Evolutionary conservation across 2,113 vertebrate genomes (phyloP), one percentile per base, ranked within the genome.

Genomic region (Agapornis roseicollis): DNA sequence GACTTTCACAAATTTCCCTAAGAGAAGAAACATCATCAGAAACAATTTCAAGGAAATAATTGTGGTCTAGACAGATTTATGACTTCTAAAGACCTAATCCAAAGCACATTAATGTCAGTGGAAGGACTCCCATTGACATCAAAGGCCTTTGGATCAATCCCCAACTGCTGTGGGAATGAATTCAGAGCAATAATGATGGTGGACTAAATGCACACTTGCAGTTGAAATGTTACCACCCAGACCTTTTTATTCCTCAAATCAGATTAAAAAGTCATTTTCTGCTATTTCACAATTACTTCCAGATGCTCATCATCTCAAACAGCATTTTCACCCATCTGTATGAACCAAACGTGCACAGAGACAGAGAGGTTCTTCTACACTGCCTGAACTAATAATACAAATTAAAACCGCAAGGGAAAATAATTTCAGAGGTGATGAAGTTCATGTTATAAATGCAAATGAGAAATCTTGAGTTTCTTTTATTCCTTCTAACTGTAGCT

Each of bases 211-310:
- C 61, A 95, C 76, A 72, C 92, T 96, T 81, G 80, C 71, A 95
- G 64, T 41, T 71, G 92, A 90, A 81, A 82, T 80, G 77, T 90
- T 91, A 95, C 89, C 88, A 82, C 64, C 95, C 85, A 94, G 96
- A 96, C 76, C 91, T 97, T 84, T 93, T 91, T 82, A 92, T 92
- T 96, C 89, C 88, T 93, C 88, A 94, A 96, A 97, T 94, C 88
- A 97, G 95, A 96, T 93, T 97, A 96, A 96, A 92, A 95, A 93
- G 88, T 96, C 11, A 94, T 96, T 97, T 96, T 95, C 69, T 93
- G 65, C 94, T 71, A 71, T 95, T 95, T 94, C 94, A 96, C 73
- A 92, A 95, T 97, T 96, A 95, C 96, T 97, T 96, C 89, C 97
- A 96, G 96, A 97, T 94, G 96, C 47, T 5, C 96, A 93, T 95